phyloP scores from a whole-genome alignment of 1,140 invertebrate species.

The Trichogramma pretiosum region DNA sequence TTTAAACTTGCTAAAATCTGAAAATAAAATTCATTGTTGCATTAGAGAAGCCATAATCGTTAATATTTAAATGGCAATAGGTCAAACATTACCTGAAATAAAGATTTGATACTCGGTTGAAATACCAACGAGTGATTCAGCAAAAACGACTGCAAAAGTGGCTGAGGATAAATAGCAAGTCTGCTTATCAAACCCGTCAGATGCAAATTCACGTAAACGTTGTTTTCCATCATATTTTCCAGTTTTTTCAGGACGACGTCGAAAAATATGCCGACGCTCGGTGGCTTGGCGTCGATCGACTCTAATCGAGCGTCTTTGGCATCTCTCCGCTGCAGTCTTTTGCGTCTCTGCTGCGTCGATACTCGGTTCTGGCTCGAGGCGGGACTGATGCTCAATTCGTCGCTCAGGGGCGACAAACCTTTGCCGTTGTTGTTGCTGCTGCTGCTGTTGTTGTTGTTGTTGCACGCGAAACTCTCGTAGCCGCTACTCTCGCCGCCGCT shows the following conservation, averaged over 20 bases:
- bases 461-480: constrained; percentile 68
- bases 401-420: not conserved
- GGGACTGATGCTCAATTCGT: not conserved
- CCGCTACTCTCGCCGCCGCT: constrained; percentile 65
- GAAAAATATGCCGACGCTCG: constrained; percentile 59
- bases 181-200: constrained; percentile 80
- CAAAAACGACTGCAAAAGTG: constrained; percentile 76
- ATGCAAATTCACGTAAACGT: constrained; percentile 79
- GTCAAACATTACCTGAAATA: constrained; percentile 61
- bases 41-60: constrained; percentile 8
- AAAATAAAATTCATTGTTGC: constrained; percentile 21
- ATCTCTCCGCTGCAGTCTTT: constrained; percentile 9
- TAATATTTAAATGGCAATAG: not conserved
- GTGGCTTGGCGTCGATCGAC: constrained; percentile 34
- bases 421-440: constrained; percentile 27
- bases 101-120: constrained; percentile 80
- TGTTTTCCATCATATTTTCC: constrained; percentile 76
- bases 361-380: not conserved
- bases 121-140: constrained; percentile 79
- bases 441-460: constrained; percentile 45
- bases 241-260: constrained; percentile 72
- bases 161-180: constrained; percentile 79
- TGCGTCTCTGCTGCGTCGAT: not conserved
- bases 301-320: constrained; percentile 25
- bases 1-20: constrained; percentile 77